Conservation (phyloP, 2,113 vertebrate species). For the Sprattus sprattus region DNA sequence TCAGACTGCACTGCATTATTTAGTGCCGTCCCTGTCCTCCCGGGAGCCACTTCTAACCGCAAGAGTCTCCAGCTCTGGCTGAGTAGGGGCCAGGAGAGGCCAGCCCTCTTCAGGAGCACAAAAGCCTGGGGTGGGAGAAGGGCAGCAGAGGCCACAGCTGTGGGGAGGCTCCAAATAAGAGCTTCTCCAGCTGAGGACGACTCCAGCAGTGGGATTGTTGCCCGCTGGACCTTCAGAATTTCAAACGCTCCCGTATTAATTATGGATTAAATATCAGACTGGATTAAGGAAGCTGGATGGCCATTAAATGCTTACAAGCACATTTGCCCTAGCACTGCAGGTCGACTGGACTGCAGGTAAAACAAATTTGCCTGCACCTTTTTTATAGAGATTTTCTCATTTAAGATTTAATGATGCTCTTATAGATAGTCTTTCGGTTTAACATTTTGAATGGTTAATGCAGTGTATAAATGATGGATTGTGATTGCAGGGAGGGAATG, state of each 20-base stretch:
- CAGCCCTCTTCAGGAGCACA: background rate
- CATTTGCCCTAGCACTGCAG: background rate
- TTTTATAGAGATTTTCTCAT: conserved; percentile 3
- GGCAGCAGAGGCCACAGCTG: background rate
- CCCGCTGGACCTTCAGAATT: background rate
- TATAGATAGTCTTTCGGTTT: background rate
- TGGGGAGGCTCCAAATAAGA: background rate
- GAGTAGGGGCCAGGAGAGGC: background rate
- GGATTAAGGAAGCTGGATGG: background rate
- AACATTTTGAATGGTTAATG: conserved; percentile 14
- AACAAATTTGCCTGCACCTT: conserved; percentile 1
- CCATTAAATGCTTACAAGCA: background rate
- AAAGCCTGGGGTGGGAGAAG: background rate
- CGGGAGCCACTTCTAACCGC: background rate
- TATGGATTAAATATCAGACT: conserved; percentile 8
- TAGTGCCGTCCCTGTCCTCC: conserved; percentile 1
- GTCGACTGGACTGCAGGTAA: background rate
- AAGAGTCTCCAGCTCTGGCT: background rate
- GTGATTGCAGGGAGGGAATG: background rate
- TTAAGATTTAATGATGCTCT: conserved; percentile 1
- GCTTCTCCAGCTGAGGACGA: background rate
- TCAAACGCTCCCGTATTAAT: conserved; percentile 4
- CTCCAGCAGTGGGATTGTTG: background rate
- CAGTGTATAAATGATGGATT: background rate
- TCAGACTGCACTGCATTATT: conserved; percentile 13